Base-by-base conservation (phyloP, 2,888 invertebrate species). In the Stenodema calcarata region DNA sequence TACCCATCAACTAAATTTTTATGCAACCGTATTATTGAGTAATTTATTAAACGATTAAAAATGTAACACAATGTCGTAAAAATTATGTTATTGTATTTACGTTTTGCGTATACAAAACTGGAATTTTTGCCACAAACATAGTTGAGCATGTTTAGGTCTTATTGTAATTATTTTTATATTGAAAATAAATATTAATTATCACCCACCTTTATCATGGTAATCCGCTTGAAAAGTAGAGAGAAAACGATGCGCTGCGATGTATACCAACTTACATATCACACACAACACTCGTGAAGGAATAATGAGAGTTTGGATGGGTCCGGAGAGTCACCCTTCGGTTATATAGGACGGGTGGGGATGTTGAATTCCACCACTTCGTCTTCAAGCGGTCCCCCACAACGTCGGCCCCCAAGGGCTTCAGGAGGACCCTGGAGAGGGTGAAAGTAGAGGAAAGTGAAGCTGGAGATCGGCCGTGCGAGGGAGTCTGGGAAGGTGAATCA, bases 141-240 rank as follows among this genome's bases (percentile, higher is more conserved):
- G n/a, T n/a, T n/a, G n/a, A n/a, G n/a, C n/a, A n/a, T 35, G 7
- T 35, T 35, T 4, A 35, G 35, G 7, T 35, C 35, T 35, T 54
- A 54, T 54, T 54, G 18, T 6, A 54, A 54, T 54, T 54, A n/a
- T 18, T 3, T n/a, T n/a, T 14, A 54, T 54, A 2, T n/a, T 18
- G 16, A 18, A 54, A n/a, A 54, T n/a, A 54, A 14, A n/a, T 3
- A 54, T 0, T n/a, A 54, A 54, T 62, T 54, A 11, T 23, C 28
- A 16, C 80, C 80, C 80, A 80, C 80, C 80, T 80, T 6, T 80
- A 18, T 80, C 80, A 80, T 80, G 28, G 80, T 80, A 80, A 80
- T 80, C 80, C 80, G 30, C 80, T 80, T 80, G 80, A 80, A 80
- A 80, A 18, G 62, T 47, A 6, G 50, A 28, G 50, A 79, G 50